A percentile compares a stretch with the other conserved stretches of the same genome.
Evolutionary conservation across 2,888 invertebrate genomes (phyloP).

Genomic region (Lasioglossum marginatum): DNA sequence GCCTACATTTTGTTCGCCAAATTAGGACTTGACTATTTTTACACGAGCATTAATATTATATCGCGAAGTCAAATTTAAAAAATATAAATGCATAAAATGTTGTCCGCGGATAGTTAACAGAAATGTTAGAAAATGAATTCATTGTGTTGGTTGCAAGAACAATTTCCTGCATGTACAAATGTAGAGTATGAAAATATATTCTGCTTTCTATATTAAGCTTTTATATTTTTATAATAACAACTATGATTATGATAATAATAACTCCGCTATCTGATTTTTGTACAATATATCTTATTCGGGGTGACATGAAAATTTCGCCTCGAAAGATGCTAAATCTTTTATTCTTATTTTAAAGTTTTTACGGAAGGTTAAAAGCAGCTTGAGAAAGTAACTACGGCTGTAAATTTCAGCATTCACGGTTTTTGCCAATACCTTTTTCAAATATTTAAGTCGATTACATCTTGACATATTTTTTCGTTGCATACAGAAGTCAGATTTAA

Average conservation of each 20-base stretch:
- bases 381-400: neutral
- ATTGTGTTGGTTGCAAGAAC: neutral
- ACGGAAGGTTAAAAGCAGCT: neutral
- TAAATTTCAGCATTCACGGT: neutral
- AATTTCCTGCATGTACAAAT: neutral
- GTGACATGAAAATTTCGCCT: neutral
- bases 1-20: neutral
- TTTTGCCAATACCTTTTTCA: neutral
- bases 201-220: neutral
- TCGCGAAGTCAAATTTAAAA: neutral
- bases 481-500: neutral
- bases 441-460: neutral
- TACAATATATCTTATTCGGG: neutral
- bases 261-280: neutral
- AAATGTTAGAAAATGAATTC: neutral
- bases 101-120: neutral
- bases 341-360: neutral
- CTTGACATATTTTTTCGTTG: constrained; percentile 19
- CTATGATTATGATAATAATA: neutral
- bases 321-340: neutral
- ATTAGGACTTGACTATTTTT: neutral
- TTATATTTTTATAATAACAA: no score
- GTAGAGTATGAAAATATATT: neutral
- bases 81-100: neutral
- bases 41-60: neutral